Evolutionary conservation across 2,113 vertebrate genomes (phyloP).

Genomic region (Oxyura jamaicensis): DNA sequence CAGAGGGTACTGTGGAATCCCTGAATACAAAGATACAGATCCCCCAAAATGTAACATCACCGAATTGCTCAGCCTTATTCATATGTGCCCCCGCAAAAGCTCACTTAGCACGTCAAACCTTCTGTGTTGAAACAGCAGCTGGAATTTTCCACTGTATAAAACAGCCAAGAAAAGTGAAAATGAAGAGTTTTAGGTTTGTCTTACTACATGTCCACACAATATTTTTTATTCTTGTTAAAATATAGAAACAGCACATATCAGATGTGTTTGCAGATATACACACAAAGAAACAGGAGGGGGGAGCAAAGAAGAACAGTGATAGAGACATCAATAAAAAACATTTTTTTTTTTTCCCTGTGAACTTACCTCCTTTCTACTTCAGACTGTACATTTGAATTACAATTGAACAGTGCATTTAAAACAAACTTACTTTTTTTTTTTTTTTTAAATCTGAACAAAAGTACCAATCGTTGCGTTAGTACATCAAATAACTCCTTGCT

Average conservation of each 20-base stretch:
- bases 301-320: fast-evolving
- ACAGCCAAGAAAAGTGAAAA: neutral
- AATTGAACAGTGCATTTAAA: neutral
- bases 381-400: neutral
- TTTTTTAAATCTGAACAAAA: neutral
- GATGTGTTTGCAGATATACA: neutral
- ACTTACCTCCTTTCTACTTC: neutral
- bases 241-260: fast-evolving
- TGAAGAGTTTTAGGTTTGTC: neutral
- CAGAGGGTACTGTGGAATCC: neutral
- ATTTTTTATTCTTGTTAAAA: neutral
- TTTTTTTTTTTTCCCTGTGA: neutral
- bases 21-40: neutral
- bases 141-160: neutral
- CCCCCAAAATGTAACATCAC: neutral
- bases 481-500: neutral
- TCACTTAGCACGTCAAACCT: neutral
- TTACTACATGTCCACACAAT: neutral
- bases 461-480: neutral
- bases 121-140: neutral
- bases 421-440: neutral
- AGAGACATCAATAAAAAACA: neutral
- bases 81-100: neutral
- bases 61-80: neutral
- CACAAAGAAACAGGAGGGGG: neutral